These are phyloP conservation scores for Drosophila villosipedis DNA, from an alignment of 2,888 invertebrate species.

Conservation along the genomic window DNA sequence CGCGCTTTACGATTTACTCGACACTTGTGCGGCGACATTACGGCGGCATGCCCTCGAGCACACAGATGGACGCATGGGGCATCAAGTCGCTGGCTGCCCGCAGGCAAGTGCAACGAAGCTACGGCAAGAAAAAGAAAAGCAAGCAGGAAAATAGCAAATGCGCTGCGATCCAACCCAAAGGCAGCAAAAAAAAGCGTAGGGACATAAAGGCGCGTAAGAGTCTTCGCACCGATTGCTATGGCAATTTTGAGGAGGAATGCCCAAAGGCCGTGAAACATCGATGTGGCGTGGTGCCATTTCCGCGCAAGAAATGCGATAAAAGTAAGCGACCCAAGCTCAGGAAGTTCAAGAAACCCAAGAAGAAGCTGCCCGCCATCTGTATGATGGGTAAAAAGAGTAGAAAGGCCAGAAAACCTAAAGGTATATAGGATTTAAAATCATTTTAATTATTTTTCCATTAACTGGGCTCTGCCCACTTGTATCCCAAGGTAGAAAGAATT, in stretches of 20 bases:
- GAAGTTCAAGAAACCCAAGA: slow-evolving; percentile 21
- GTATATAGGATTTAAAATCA: slow-evolving; percentile 14
- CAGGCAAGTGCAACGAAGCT: slow-evolving; percentile 7
- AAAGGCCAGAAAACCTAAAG: slow-evolving; percentile 25
- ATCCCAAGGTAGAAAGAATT: slow-evolving; percentile 72
- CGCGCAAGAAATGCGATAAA: slow-evolving; percentile 57
- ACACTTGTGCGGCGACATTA: slow-evolving; percentile 51
- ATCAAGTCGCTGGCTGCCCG: slow-evolving; percentile 2
- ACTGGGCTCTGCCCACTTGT: slow-evolving; percentile 10
- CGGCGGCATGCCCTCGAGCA: slow-evolving; percentile 22
- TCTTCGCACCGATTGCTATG: slow-evolving; percentile 54
- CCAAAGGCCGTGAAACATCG: not conserved
- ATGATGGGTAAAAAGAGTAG: slow-evolving; percentile 10
- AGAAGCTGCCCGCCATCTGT: slow-evolving; percentile 35
- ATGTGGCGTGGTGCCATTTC: slow-evolving; percentile 41
- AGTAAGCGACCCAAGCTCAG: slow-evolving; percentile 1
- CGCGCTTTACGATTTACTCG: slow-evolving; percentile 34
- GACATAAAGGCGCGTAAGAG: slow-evolving; percentile 26
- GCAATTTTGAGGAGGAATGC: not conserved
- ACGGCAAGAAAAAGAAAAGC: slow-evolving; percentile 18
- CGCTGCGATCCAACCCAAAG: not conserved
- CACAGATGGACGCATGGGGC: slow-evolving; percentile 29
- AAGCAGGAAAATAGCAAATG: slow-evolving; percentile 30
- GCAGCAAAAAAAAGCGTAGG: slow-evolving; percentile 29
- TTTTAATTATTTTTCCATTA: slow-evolving; percentile 9